Percentiles rank a stretch among this genome's conserved stretches.
Conservation (phyloP, 1,140 invertebrate genomes). For the Drosophila simulans region DNA sequence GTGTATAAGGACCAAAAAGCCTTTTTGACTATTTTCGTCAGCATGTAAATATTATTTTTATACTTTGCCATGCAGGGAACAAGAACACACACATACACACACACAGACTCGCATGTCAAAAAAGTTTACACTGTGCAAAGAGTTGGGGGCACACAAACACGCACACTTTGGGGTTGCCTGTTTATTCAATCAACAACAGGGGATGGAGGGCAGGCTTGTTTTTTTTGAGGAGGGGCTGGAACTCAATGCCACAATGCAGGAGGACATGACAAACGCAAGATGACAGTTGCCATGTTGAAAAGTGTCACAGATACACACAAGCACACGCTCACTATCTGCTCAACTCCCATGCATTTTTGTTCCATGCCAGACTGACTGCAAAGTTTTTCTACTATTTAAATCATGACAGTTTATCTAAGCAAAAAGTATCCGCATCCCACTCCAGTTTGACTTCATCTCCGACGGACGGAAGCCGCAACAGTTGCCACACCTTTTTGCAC, state of each 20-base stretch:
- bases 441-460: constrained; percentile 8
- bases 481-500: constrained; percentile 67
- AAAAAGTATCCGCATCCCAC: constrained; percentile 35
- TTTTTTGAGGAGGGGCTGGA: not conserved
- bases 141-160: constrained; percentile 35
- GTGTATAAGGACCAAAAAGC: constrained; percentile 48
- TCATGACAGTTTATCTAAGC: constrained; percentile 82
- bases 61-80: constrained; percentile 52
- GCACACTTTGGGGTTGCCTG: constrained; percentile 52
- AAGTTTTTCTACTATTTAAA: constrained; percentile 82
- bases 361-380: constrained; percentile 48
- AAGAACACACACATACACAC: constrained; percentile 15
- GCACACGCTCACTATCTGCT: constrained; percentile 4
- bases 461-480: constrained; percentile 56
- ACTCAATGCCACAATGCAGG: constrained; percentile 70
- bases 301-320: constrained; percentile 57
- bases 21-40: constrained; percentile 71
- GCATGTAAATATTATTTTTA: constrained; percentile 77
- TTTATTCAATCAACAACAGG: constrained; percentile 77
- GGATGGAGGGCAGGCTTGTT: constrained; percentile 20
- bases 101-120: constrained; percentile 38
- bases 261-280: constrained; percentile 77
- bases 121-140: constrained; percentile 43
- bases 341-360: constrained; percentile 40
- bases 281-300: constrained; percentile 79